Evolutionary conservation across 2,888 invertebrate species (phyloP).

Genomic region (Mythimna albipuncta): DNA sequence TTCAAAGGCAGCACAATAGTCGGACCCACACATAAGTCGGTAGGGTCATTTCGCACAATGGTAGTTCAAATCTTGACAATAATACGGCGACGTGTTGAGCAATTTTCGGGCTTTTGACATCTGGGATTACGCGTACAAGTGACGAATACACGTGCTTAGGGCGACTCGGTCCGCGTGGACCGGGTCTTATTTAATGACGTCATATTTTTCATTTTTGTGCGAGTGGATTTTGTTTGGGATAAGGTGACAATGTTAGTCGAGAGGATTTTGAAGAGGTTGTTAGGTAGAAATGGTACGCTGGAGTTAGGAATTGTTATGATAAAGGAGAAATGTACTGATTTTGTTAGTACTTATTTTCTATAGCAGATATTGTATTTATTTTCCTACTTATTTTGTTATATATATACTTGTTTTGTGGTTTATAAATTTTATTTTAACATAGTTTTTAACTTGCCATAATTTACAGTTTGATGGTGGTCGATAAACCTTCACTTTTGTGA

Average conservation of each 20-base stretch:
- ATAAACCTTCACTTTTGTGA: too few species aligned
- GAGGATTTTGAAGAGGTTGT: constrained; percentile 34
- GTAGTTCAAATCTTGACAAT: constrained; percentile 81
- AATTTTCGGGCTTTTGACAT: constrained; percentile 77
- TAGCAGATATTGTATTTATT: neutral
- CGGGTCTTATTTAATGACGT: constrained; percentile 58
- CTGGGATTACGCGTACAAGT: constrained; percentile 71
- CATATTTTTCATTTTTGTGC: constrained; percentile 63
- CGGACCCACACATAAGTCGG: constrained; percentile 34
- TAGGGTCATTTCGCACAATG: constrained; percentile 75
- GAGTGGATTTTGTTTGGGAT: constrained; percentile 36
- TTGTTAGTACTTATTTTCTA: neutral
- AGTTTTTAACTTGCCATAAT: too few species aligned
- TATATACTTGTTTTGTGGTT: too few species aligned
- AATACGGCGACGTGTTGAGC: constrained; percentile 66
- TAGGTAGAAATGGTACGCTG: constrained; percentile 22
- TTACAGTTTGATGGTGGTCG: too few species aligned
- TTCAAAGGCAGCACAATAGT: constrained; percentile 65
- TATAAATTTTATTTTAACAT: too few species aligned
- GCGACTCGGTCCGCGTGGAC: constrained; percentile 50
- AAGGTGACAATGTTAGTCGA: constrained; percentile 35
- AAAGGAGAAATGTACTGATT: neutral
- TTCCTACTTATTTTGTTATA: too few species aligned
- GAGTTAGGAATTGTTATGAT: neutral
- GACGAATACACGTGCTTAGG: constrained; percentile 71